Evolutionary conservation across 2,797 vertebrate genomes (phyloP), one percentile per base, ranked within the genome.

Genomic region (Micrastur ruficollis): DNA sequence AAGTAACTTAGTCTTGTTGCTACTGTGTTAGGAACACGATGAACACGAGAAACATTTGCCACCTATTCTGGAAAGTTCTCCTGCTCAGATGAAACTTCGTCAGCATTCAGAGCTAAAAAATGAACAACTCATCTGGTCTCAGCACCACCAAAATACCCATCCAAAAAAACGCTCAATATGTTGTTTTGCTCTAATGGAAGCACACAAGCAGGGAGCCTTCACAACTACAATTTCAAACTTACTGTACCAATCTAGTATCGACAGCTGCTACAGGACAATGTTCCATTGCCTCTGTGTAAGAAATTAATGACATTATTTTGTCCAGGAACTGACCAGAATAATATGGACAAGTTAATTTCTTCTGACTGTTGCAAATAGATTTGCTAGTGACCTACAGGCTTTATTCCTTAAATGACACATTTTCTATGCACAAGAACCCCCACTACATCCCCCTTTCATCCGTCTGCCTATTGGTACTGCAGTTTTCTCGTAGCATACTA

Each of bases 231-330:
- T n/a, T 79, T 62, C 29, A 19, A 65, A 70, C 15, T 23, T 71
- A 18, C 0, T 53, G 3, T 14, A 66, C 2, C 0, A 34, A 74
- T 58, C 18, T 16, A 83, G 0, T 20, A 23, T 44, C 25, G 61
- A 52, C 18, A 84, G 55, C 47, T 68, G 11, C 50, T 75, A 52
- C 20, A 14, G 22, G 25, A 38, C 22, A 32, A 34, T 3, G 3
- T 36, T 76, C 5, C 21, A 4, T 12, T 70, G 66, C 53, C 27
- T 40, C 15, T 17, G 12, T 27, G 9, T 36, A 76, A 18, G 25
- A 81, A 65, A 68, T 7, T 6, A 19, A 11, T 14, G 5, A 40
- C 22, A 73, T 20, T 4, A 4, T 53, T 63, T 72, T 63, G 9
- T 40, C 46, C 7, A 44, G 29, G 15, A 66, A 84, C 26, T 53